Base-by-base conservation (phyloP, 2,888 invertebrate species). In the Pedicia rivosa region DNA sequence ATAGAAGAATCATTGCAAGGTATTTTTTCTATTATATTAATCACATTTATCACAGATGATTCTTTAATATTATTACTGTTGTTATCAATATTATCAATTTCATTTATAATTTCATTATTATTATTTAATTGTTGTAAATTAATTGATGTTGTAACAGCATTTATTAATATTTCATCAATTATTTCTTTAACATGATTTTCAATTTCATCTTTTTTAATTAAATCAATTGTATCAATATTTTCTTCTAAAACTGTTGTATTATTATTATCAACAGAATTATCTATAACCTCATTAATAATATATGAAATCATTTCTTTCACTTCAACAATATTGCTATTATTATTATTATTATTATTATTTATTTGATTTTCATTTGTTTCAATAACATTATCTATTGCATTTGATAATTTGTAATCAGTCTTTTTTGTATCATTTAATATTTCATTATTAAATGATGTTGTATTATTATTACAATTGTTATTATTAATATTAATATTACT, bases 121-220 rank as follows among this genome's bases (percentile, higher is more conserved):
- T 37, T 40, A 17, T 41, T 37, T 22, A 37, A 24, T 20, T 32
- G 27, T n/a, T n/a, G n/a, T n/a, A n/a, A n/a, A 22, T 28, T 36
- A 19, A 17, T 30, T 3, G 67, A 64, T 13, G 62, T 62, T 46
- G 65, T 63, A 14, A 65, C 49, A 5, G 67, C 65, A 38, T 64
- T 56, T 15, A 62, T 60, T n/a, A 66, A 46, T 10, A 66, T 64
- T 41, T 68, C 65, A 41, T 67, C 64, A 4, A 67, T 65, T 24
- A 66, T 65, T 43, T 62, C 63, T 25, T 64, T 56, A 30, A 65
- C 65, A 37, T 64, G 57, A 39, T 59, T 40, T 22, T 43, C 41
- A 24, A 38, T 34, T 8, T 25, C 37, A 45, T 42, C 19, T 5
- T n/a, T 13, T 16, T 22, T 26, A 33, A 36, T 25, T 33, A 30